phyloP scores from a whole-genome alignment of 35 echinoderm and acorn worm species.

The Ophiothrix spiculata region DNA sequence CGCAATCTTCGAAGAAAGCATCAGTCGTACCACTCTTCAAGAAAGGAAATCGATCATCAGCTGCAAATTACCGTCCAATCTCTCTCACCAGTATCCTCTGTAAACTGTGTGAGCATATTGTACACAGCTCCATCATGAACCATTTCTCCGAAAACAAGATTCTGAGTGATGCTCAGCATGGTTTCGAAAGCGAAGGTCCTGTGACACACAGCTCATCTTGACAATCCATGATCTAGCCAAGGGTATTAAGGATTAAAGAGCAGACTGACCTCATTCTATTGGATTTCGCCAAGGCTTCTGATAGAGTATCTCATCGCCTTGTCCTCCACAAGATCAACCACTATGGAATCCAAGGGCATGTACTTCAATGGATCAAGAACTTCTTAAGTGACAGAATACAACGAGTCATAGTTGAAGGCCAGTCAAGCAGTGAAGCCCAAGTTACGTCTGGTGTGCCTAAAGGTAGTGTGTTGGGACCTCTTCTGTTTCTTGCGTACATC shows the following conservation, averaged over 20 bases:
- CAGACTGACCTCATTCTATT: conserved; percentile 14
- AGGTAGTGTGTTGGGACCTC: neutral
- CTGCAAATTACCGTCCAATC: conserved; percentile 15
- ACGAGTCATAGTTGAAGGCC: neutral
- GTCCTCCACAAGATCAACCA: conserved; percentile 25
- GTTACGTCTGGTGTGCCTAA: neutral
- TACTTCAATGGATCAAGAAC: conserved; percentile 1
- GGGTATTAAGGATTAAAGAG: neutral
- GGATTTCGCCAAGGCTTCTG: conserved; percentile 31
- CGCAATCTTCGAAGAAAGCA: conserved; percentile 31
- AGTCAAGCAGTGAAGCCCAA: neutral
- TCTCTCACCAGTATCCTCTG: conserved; percentile 11
- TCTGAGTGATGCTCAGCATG: conserved; percentile 2
- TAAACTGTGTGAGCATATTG: neutral
- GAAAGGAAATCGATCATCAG: too few relatives aligned
- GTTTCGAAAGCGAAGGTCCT: conserved; percentile 8
- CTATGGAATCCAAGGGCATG: neutral
- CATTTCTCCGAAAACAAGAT: neutral
- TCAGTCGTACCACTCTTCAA: too few relatives aligned
- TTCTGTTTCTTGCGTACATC: neutral
- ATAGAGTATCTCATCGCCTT: conserved; percentile 26
- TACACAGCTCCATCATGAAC: neutral
- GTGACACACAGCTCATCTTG: too few relatives aligned
- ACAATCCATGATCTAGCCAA: neutral
- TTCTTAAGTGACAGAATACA: neutral